Percentiles rank a stretch among this genome's conserved stretches.
Conservation (phyloP, 2,113 vertebrate genomes). For the Centropus unirufus region DNA sequence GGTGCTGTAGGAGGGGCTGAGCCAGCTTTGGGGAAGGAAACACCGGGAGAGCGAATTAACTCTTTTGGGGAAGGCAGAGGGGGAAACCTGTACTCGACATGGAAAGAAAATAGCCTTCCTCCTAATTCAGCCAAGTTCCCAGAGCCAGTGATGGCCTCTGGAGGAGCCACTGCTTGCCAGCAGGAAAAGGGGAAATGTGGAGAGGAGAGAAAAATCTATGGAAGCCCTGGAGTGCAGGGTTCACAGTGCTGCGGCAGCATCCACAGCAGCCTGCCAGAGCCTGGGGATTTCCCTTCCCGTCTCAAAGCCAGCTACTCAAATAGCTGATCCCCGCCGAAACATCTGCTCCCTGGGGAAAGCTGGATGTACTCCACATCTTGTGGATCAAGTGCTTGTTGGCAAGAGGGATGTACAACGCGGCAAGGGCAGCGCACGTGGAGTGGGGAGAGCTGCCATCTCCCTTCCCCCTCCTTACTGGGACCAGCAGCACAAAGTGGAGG, state of each 20-base stretch:
- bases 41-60: neutral
- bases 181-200: neutral
- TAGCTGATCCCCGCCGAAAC: neutral
- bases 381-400: neutral
- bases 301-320: neutral
- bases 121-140: neutral
- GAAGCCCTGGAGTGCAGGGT: neutral
- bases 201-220: neutral
- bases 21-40: neutral
- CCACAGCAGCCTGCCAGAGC: neutral
- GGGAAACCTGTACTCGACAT: neutral
- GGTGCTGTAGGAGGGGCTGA: neutral
- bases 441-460: rapidly evolving
- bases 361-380: neutral
- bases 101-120: neutral
- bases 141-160: neutral
- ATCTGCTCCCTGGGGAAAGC: neutral
- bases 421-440: neutral
- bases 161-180: neutral
- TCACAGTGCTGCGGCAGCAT: neutral
- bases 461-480: rapidly evolving
- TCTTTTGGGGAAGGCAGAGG: neutral
- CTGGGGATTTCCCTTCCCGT: neutral
- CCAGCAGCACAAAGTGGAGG: neutral
- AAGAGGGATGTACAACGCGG: neutral